These are phyloP conservation scores for Bucorvus abyssinicus DNA, from an alignment of 2,797 vertebrate genomes.

Conservation along the genomic window DNA sequence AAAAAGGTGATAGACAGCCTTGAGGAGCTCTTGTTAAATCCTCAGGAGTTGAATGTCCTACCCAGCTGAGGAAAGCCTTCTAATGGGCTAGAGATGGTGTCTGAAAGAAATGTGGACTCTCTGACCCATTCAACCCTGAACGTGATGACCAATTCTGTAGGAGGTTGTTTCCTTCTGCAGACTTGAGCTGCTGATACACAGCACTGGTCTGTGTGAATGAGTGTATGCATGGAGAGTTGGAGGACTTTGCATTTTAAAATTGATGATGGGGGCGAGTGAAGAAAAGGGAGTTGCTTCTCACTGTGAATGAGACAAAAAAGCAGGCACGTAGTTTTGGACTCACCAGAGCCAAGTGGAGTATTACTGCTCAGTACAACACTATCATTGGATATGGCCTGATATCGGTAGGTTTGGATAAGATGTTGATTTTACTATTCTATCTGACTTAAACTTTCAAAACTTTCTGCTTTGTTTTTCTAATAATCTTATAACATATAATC, in stretches of 20 bases:
- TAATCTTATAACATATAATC: not conserved
- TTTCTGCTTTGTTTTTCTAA: not conserved
- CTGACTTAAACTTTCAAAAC: not conserved
- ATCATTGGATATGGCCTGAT: not conserved
- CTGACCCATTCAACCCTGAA: fast-evolving
- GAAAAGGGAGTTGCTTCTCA: not conserved
- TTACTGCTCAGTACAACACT: not conserved
- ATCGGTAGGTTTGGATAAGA: not conserved
- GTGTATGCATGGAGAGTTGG: not conserved
- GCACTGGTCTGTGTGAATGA: not conserved
- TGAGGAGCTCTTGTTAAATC: not conserved
- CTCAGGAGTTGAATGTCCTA: not conserved
- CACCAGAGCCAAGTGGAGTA: not conserved
- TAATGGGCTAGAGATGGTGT: not conserved
- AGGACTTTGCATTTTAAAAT: not conserved
- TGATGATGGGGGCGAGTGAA: not conserved
- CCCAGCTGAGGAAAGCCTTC: not conserved
- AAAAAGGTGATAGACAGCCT: not conserved
- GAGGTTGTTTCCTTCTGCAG: not conserved
- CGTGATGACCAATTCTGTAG: not conserved
- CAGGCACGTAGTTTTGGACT: not conserved
- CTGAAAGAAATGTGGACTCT: not conserved
- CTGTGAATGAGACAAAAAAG: not conserved
- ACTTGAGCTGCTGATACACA: not conserved
- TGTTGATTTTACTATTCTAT: not conserved